A percentile compares a stretch with the other conserved stretches of the same genome.
phyloP scores from a whole-genome alignment of 2,888 invertebrate species.

The Ophonus ardosiacus region DNA sequence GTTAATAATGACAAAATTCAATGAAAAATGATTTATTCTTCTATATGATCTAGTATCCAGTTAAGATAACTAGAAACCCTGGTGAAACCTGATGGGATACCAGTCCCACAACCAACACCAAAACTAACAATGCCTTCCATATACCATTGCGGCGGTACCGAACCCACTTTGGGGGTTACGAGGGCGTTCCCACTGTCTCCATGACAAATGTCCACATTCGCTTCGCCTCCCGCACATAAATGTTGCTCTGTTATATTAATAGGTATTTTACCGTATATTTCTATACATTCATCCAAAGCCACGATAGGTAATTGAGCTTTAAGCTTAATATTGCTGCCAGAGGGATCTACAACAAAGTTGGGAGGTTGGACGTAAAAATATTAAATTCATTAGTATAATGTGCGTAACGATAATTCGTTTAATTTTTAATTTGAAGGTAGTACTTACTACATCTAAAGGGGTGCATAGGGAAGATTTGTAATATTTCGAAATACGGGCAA shows the following conservation, averaged over 20 bases:
- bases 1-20: too few species aligned
- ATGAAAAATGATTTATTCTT: neutral
- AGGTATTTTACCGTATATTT: neutral
- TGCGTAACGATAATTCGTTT: too few species aligned
- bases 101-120: slow-evolving; percentile 75
- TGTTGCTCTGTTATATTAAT: slow-evolving; percentile 65
- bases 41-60: slow-evolving; percentile 53
- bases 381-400: too few species aligned
- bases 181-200: slow-evolving; percentile 63
- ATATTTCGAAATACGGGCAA: too few species aligned
- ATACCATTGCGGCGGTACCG: slow-evolving; percentile 69
- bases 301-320: neutral
- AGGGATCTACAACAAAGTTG: too few species aligned
- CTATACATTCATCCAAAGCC: neutral
- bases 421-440: too few species aligned
- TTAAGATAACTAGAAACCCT: slow-evolving; percentile 72
- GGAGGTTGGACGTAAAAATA: too few species aligned
- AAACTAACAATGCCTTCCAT: slow-evolving; percentile 78
- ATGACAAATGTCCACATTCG: slow-evolving; percentile 34
- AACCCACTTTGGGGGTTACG: slow-evolving; percentile 2
- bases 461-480: too few species aligned
- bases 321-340: neutral
- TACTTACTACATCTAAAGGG: too few species aligned
- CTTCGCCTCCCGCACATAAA: slow-evolving; percentile 72
- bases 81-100: slow-evolving; percentile 79